A percentile compares a stretch with the other conserved stretches of the same genome.
Conservation (phyloP, 2,888 invertebrate genomes). For the Plusia festucae region DNA sequence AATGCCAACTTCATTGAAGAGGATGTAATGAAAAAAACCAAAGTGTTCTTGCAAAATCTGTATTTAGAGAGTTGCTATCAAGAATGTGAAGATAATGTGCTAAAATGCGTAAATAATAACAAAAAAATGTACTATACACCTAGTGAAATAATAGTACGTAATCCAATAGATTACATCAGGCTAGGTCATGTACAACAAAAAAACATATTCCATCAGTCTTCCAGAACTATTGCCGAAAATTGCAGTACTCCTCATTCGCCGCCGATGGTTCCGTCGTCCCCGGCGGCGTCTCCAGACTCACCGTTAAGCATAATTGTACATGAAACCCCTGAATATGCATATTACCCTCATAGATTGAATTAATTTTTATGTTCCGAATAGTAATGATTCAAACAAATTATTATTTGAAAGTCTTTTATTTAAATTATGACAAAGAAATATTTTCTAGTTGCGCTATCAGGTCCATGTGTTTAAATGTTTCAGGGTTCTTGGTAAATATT, state of each 20-base stretch:
- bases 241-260: constrained; percentile 27
- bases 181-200: constrained; percentile 49
- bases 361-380: constrained; percentile 36
- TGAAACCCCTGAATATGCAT: constrained; percentile 78
- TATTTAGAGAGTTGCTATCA: constrained; percentile 59
- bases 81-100: constrained; percentile 56
- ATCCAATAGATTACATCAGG: constrained; percentile 69
- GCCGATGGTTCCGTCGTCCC: constrained; percentile 25
- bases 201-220: constrained; percentile 26
- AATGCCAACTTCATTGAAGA: constrained; percentile 63
- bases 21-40: constrained; percentile 66
- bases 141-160: constrained; percentile 59
- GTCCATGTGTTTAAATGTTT: constrained; percentile 95
- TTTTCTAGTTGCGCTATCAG: constrained; percentile 93
- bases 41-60: constrained; percentile 62
- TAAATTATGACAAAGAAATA: constrained; percentile 77
- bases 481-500: constrained; percentile 92
- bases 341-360: constrained; percentile 79
- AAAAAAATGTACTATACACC: constrained; percentile 31
- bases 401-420: constrained; percentile 28
- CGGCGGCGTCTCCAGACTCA: constrained; percentile 29
- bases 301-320: constrained; percentile 47
- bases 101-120: constrained; percentile 47
- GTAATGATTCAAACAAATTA: constrained; percentile 32
- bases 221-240: constrained; percentile 23